Base-by-base conservation (phyloP, 2,797 vertebrate species). In the Zenarchopterus dispar region DNA sequence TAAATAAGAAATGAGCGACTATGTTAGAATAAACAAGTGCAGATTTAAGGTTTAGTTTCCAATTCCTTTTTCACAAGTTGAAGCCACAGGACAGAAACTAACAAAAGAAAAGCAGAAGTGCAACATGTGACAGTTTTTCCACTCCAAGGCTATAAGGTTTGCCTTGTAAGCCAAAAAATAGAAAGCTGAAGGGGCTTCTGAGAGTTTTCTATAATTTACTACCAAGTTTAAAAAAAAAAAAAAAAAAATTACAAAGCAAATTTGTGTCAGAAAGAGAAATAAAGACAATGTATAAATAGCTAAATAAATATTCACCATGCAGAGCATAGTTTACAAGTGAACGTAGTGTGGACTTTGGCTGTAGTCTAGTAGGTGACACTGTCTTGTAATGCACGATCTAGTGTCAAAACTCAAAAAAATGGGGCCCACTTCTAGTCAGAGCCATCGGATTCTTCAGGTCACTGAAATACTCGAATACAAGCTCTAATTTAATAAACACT, bases 291-390 rank as follows among this genome's bases (percentile, higher is more conserved):
- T 76, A 89, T 89, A 90, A 92, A 91, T 90, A 90, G 36, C 31
- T 58, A 73, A 91, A 92, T 91, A 91, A 91, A 92, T 91, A 91
- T 65, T 77, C 21, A 60, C 66, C 55, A 56, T 72, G 67, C 49
- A 70, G 76, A 72, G 67, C 78, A 85, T 76, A 75, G 77, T 79
- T 82, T 67, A 65, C 75, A 60, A 49, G 56, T 70, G 51, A 80
- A 86, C 23, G 82, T 91, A 91, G 89, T 89, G 90, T 89, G 81
- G 69, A 75, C 58, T 67, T 75, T 50, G 68, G 46, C 43, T 57
- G 47, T 62, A 44, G 62, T 26, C 23, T 57, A 60, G 43, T 56
- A 23, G 66, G 66, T 57, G 53, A 60, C 28, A 41, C 43, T 39
- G 56, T 49, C 47, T 70, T 65, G 28, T 59, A 82, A 75, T 74